phyloP scores from a whole-genome alignment of 2,797 vertebrate species.

The Dipus sagitta region DNA sequence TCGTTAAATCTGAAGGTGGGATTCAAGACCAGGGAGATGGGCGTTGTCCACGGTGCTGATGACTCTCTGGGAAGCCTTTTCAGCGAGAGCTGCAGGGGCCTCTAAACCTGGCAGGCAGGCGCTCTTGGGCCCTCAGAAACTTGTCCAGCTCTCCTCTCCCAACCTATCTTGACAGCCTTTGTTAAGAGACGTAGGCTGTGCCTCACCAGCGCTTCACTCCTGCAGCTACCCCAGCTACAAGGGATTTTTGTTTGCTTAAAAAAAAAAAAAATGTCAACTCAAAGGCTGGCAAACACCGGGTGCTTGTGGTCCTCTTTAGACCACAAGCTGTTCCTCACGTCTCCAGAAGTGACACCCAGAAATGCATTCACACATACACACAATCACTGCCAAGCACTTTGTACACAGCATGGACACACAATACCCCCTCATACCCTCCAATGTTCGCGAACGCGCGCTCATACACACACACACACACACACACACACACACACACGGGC shows the following conservation, averaged over 20 bases:
- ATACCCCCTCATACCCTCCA: not conserved
- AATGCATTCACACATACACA: not conserved
- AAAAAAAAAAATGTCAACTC: not conserved
- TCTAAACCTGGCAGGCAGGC: not conserved
- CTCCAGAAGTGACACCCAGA: constrained; percentile 10
- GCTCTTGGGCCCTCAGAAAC: not conserved
- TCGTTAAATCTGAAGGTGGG: not conserved
- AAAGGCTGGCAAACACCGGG: constrained; percentile 34
- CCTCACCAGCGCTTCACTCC: not conserved
- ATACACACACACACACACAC: not conserved
- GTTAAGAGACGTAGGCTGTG: not conserved
- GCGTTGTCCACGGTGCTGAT: constrained; percentile 88
- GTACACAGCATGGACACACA: not conserved
- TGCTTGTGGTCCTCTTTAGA: constrained; percentile 65
- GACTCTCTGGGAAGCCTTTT: not conserved
- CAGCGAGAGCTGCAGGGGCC: not conserved
- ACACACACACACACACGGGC: not conserved
- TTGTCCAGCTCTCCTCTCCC: not conserved
- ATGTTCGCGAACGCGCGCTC: not conserved
- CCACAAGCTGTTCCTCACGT: constrained; percentile 71
- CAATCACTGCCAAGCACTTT: not conserved
- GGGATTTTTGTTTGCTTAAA: not conserved
- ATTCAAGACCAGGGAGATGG: not conserved
- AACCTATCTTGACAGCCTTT: too few species aligned
- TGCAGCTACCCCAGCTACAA: not conserved